These are phyloP conservation scores for Imbricaverruca yamaguchii DNA, from an alignment of 2,888 invertebrate species.

Conservation along the genomic window DNA sequence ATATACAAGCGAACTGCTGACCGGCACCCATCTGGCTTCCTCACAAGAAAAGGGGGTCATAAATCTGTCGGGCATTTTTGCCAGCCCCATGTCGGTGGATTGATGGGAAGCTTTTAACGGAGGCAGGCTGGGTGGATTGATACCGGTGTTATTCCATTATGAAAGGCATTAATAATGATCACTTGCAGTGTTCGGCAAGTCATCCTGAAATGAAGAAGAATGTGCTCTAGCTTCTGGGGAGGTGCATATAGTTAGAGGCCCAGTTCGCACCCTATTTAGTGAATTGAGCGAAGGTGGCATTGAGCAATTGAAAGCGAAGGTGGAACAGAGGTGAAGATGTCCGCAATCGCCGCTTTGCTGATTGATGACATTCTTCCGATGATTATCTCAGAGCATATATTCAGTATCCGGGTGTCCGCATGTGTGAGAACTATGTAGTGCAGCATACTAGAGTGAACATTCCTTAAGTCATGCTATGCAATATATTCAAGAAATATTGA, in stretches of 20 bases:
- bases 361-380: background rate
- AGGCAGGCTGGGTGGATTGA: slow-evolving; percentile 10
- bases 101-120: slow-evolving; percentile 1
- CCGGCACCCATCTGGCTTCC: no score
- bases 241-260: no score
- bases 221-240: background rate
- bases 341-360: background rate
- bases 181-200: background rate
- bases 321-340: background rate
- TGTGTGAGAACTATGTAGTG: no score
- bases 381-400: no score
- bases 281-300: background rate
- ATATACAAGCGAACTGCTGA: no score
- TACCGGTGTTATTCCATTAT: slow-evolving; percentile 20
- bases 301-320: background rate
- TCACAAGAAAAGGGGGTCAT: background rate
- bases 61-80: background rate
- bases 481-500: no score
- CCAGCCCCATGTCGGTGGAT: background rate
- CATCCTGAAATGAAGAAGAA: slow-evolving; percentile 4
- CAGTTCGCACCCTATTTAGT: no score
- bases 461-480: no score
- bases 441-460: no score
- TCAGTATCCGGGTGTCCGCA: no score
- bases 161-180: slow-evolving; percentile 13